Conservation (phyloP, 2,113 vertebrate genomes). For the human (Homo sapiens) region DNA sequence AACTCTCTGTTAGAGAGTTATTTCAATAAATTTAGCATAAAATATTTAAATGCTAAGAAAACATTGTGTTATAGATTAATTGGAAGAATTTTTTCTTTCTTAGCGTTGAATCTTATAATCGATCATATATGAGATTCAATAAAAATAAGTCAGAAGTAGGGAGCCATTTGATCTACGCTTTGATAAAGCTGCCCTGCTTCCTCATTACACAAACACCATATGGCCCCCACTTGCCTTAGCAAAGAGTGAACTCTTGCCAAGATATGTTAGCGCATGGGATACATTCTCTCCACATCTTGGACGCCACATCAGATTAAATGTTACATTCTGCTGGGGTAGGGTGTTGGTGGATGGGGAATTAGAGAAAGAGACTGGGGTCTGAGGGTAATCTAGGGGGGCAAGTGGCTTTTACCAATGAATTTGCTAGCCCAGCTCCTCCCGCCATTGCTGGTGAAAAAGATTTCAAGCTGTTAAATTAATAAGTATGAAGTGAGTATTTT, state of each 20-base stretch:
- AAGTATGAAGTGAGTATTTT: neutral
- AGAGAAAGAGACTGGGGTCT: neutral
- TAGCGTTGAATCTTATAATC: neutral
- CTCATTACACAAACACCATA: neutral
- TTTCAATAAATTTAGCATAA: neutral
- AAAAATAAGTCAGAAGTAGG: conserved; percentile 26
- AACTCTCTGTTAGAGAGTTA: neutral
- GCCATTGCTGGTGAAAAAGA: neutral
- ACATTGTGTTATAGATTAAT: neutral
- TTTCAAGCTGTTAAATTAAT: conserved; percentile 22
- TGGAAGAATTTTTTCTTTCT: neutral
- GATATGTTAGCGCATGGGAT: neutral
- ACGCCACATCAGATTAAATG: neutral
- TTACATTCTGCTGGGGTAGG: neutral
- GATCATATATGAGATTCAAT: neutral
- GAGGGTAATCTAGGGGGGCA: neutral
- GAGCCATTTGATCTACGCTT: neutral
- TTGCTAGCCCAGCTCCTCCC: neutral
- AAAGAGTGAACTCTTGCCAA: neutral
- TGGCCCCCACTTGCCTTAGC: neutral
- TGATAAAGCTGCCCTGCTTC: neutral
- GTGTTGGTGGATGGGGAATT: neutral
- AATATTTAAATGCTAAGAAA: conserved; percentile 5
- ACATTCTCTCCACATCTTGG: neutral
- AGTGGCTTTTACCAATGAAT: neutral